Conservation (phyloP, 2,113 vertebrate genomes). For the zebrafish (Danio rerio) region GRCz12tu NC_133187.1:18567001-18567500, state of each 20-base stretch:
- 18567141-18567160: conserved; percentile 35
- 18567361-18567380: conserved; percentile 10
- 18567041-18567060: conserved; percentile 7
- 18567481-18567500: neutral
- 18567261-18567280: conserved; percentile 43
- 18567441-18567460: too few relatives aligned
- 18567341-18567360: conserved; percentile 4
- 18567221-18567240: conserved; percentile 61
- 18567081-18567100: conserved; percentile 15
- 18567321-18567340: neutral
- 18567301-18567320: neutral
- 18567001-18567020: conserved; percentile 5
- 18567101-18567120: conserved; percentile 37
- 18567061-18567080: too few relatives aligned
- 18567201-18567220: conserved; percentile 52
- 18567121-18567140: conserved; percentile 21
- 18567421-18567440: too few relatives aligned
- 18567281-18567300: conserved; percentile 6
- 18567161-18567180: conserved; percentile 44
- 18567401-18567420: too few relatives aligned
- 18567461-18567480: too few relatives aligned
- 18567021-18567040: neutral
- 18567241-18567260: conserved; percentile 54
- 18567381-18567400: conserved; percentile 5
- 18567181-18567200: conserved; percentile 44